phyloP scores from a whole-genome alignment of 2,888 invertebrate genomes.

The Notodonta dromedarius region DNA sequence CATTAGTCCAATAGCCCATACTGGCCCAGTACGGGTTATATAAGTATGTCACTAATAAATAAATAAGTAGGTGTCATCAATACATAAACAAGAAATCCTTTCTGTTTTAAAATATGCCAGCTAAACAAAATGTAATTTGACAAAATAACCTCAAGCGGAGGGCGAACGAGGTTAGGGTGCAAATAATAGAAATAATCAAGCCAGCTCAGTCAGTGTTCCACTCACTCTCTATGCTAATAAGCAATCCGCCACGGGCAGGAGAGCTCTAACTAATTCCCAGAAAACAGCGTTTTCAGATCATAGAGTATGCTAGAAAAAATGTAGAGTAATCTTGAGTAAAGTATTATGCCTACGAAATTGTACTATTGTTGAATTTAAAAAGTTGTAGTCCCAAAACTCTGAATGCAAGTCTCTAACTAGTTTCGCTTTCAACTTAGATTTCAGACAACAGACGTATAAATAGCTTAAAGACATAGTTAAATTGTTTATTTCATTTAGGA shows the following conservation, averaged over 20 bases:
- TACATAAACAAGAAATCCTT: no score
- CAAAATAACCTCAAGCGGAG: background rate
- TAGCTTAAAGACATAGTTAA: no score
- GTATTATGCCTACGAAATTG: background rate
- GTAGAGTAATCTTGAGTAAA: slow-evolving; percentile 1
- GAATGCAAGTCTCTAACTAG: no score
- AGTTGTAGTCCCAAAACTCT: no score
- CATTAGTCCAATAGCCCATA: no score
- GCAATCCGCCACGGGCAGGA: slow-evolving; percentile 57
- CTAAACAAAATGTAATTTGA: slow-evolving; percentile 1
- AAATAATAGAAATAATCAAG: slow-evolving; percentile 71
- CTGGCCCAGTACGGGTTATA: no score
- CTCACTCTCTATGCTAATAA: slow-evolving; percentile 71
- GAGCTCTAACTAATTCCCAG: slow-evolving; percentile 65
- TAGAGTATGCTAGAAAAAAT: slow-evolving; percentile 40
- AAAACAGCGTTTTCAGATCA: slow-evolving; percentile 61
- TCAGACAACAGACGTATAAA: no score
- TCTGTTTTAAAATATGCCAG: background rate
- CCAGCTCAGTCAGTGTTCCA: slow-evolving; percentile 43
- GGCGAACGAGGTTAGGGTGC: background rate
- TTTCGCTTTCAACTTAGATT: no score
- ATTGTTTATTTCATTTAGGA: no score
- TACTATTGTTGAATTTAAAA: no score
- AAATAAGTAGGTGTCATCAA: no score
- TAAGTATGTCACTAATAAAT: no score